These are phyloP conservation scores for Acanthopagrus latus DNA, from an alignment of 2,797 vertebrate species.

Conservation along the genomic window DNA sequence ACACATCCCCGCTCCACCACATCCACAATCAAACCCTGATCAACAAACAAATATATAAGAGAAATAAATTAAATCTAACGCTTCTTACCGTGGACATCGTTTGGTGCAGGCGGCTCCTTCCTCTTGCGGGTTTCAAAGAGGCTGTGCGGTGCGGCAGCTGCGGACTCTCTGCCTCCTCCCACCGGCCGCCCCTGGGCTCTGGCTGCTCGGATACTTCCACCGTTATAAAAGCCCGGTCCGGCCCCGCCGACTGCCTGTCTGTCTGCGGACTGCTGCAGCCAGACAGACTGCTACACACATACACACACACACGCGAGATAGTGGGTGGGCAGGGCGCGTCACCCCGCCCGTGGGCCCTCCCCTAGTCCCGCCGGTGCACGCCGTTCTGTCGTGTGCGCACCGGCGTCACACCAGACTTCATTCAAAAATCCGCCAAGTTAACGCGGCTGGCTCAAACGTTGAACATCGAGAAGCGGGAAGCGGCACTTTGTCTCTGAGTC, in stretches of 20 bases:
- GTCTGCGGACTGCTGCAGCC: slow-evolving; percentile 26
- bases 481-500: rapidly evolving
- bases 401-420: slow-evolving; percentile 25
- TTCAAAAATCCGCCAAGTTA: slow-evolving; percentile 21
- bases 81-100: slow-evolving; percentile 69
- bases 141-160: slow-evolving; percentile 62
- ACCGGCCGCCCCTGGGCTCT: slow-evolving; percentile 68
- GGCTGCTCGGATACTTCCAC: slow-evolving; percentile 56
- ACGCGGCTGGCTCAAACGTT: not conserved
- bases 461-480: not conserved
- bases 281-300: slow-evolving; percentile 18
- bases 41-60: rapidly evolving
- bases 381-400: not conserved
- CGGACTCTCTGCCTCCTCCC: slow-evolving; percentile 77
- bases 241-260: slow-evolving; percentile 7
- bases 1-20: not conserved
- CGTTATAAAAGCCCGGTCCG: slow-evolving; percentile 8
- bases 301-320: not conserved
- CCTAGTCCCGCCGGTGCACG: slow-evolving; percentile 24
- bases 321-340: slow-evolving; percentile 55
- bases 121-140: slow-evolving; percentile 55
- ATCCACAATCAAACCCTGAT: not conserved
- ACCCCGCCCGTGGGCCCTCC: slow-evolving; percentile 45
- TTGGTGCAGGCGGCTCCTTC: slow-evolving; percentile 50
- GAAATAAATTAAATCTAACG: not conserved